phyloP scores from a whole-genome alignment of 2,888 invertebrate genomes.

The Pecten maximus region DNA sequence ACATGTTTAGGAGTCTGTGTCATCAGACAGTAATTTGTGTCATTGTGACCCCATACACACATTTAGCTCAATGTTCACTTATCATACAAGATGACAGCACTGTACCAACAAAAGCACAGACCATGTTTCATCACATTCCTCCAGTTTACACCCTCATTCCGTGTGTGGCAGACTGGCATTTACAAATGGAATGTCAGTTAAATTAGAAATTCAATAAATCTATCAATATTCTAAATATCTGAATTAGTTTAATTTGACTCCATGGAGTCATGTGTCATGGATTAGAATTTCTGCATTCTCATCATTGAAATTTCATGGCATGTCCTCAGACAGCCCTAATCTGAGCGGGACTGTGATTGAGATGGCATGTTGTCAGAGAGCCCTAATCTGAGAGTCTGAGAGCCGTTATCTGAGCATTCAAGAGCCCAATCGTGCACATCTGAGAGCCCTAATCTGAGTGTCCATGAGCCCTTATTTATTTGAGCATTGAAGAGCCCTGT shows the following conservation, averaged over 20 bases:
- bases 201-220: slow-evolving; percentile 6
- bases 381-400: too few relatives aligned
- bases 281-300: slow-evolving; percentile 13
- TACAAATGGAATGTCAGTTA: background rate
- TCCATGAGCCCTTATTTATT: too few relatives aligned
- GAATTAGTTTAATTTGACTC: background rate
- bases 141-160: background rate
- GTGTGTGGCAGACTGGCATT: background rate
- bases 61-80: background rate
- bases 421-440: too few relatives aligned
- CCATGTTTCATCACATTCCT: background rate
- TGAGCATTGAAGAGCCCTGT: too few relatives aligned
- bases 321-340: background rate
- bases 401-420: too few relatives aligned
- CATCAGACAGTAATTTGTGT: slow-evolving; percentile 13
- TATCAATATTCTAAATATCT: slow-evolving; percentile 8
- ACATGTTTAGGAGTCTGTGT: background rate
- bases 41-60: background rate
- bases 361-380: too few relatives aligned
- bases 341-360: too few relatives aligned
- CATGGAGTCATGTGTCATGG: background rate
- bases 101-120: slow-evolving; percentile 1
- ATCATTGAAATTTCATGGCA: background rate
- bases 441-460: too few relatives aligned
- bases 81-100: background rate